Evolutionary conservation across 2,888 invertebrate genomes (phyloP).

Genomic region (Microplitis manilae): DNA sequence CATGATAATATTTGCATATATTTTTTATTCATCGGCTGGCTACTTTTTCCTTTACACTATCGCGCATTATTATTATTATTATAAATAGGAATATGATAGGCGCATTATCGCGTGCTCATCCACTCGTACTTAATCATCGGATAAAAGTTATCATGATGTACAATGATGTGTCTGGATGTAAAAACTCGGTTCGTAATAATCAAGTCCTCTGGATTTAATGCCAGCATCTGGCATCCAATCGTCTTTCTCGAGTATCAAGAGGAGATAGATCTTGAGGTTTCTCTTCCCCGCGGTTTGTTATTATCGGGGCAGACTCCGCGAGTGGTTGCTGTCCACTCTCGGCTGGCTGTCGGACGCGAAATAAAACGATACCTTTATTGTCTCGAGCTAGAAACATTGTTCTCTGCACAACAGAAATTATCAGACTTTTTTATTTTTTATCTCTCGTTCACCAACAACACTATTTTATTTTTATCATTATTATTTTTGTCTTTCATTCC

Average conservation of each 20-base stretch:
- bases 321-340: background rate
- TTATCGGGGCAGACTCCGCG: constrained; percentile 40
- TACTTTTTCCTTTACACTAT: background rate
- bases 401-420: background rate
- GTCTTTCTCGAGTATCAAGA: constrained; percentile 47
- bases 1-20: constrained; percentile 7
- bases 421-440: background rate
- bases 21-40: constrained; percentile 3
- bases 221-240: constrained; percentile 49
- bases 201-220: constrained; percentile 16
- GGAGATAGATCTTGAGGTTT: constrained; percentile 45
- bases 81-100: background rate
- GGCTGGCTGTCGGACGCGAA: background rate
- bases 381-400: background rate
- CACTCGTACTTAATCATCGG: background rate
- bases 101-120: background rate
- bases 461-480: background rate
- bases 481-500: background rate
- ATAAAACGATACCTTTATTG: constrained; percentile 6
- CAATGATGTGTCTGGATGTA: constrained; percentile 5
- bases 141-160: background rate
- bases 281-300: constrained; percentile 34
- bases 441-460: background rate
- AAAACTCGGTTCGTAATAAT: constrained; percentile 20
- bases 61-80: background rate